Conservation (phyloP, 2,888 invertebrate species). For the Sinodicranocentrus sp. region DNA sequence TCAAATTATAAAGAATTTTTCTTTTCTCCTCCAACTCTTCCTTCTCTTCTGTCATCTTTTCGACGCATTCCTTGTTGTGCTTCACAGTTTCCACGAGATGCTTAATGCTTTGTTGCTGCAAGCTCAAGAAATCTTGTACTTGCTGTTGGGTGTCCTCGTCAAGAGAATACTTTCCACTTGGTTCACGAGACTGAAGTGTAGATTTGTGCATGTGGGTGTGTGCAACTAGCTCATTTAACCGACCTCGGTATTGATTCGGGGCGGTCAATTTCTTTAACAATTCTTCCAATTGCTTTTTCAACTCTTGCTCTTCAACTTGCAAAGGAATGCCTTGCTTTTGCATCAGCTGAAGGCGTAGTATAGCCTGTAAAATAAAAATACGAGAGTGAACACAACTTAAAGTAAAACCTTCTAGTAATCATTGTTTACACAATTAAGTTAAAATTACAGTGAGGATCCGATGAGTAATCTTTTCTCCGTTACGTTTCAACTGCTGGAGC, state of each 20-base stretch:
- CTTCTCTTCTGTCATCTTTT: conserved; percentile 86
- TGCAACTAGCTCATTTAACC: conserved; percentile 93
- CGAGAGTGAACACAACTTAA: background rate
- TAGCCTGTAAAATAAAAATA: conserved; percentile 81
- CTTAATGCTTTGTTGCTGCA: conserved; percentile 94
- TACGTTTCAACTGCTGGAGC: conserved; percentile 89
- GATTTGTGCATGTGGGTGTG: conserved; percentile 87
- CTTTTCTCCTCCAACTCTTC: conserved; percentile 32
- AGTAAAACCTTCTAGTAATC: background rate
- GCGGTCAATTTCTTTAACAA: conserved; percentile 92
- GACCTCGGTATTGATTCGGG: conserved; percentile 95
- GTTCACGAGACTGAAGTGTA: conserved; percentile 79
- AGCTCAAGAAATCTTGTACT: conserved; percentile 86
- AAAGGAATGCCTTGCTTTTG: conserved; percentile 93
- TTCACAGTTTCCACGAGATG: conserved; percentile 91
- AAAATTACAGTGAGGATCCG: conserved; percentile 86
- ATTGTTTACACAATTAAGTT: too few species aligned
- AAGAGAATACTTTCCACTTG: conserved; percentile 85
- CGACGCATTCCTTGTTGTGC: conserved; percentile 87
- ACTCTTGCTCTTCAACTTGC: conserved; percentile 92
- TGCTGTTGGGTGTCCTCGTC: conserved; percentile 83
- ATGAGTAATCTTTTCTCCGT: conserved; percentile 89
- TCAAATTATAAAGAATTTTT: too few species aligned
- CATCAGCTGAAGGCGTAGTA: conserved; percentile 91
- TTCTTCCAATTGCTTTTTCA: conserved; percentile 91